A percentile compares a stretch with the other conserved stretches of the same genome.
These are phyloP conservation scores for Sitophilus oryzae DNA, from an alignment of 1,140 invertebrate genomes.

Conservation along the genomic window DNA sequence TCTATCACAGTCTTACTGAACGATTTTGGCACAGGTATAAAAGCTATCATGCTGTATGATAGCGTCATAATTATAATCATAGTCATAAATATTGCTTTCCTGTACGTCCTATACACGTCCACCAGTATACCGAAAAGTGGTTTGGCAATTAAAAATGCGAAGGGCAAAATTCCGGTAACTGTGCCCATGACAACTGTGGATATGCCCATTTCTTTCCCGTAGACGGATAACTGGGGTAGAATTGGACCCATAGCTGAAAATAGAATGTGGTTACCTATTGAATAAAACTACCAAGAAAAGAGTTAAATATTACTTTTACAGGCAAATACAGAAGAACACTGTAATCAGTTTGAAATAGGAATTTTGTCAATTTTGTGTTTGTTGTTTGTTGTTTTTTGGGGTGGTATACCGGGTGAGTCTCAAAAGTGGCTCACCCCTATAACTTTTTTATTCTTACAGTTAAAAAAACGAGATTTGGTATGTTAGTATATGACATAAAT, in stretches of 20 bases:
- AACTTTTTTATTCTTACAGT: no score
- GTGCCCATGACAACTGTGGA: conserved; percentile 65
- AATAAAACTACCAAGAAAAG: no score
- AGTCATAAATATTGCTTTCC: conserved; percentile 64
- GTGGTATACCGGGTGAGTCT: no score
- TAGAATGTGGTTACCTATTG: no score
- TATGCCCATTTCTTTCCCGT: conserved; percentile 69
- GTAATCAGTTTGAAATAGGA: no score
- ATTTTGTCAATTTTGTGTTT: no score
- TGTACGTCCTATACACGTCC: conserved; percentile 55
- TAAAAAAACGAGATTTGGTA: no score
- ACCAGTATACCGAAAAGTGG: conserved; percentile 65
- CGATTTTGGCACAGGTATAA: conserved; percentile 50
- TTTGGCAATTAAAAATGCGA: conserved; percentile 66
- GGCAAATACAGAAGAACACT: no score
- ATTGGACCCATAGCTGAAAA: conserved; percentile 69
- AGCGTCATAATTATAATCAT: conserved; percentile 57
- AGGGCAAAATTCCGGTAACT: conserved; percentile 61
- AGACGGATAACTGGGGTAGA: conserved; percentile 65
- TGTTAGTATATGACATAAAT: no score
- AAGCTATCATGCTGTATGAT: conserved; percentile 58
- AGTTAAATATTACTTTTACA: no score
- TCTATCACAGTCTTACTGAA: conserved; percentile 26
- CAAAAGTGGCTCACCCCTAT: no score
- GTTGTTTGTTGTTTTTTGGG: no score